Evolutionary conservation across 2,797 vertebrate species (phyloP).

Genomic region (Tolypeutes matacus): DNA sequence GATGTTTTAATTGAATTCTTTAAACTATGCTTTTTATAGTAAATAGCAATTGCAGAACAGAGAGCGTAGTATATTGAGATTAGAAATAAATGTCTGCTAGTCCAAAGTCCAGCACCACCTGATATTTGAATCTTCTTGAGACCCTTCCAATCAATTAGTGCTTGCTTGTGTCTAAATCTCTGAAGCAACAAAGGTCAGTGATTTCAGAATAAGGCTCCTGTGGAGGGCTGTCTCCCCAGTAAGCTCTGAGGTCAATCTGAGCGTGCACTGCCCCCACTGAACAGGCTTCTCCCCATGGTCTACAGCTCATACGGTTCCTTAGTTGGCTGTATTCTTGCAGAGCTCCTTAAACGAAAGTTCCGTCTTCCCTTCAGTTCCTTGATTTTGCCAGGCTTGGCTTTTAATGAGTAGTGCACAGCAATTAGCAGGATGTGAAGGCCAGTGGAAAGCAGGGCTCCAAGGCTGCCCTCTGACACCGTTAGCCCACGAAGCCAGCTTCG

Average conservation of each 20-base stretch:
- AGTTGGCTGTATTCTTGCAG: neutral
- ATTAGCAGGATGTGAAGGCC: slow-evolving; percentile 68
- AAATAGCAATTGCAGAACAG: neutral
- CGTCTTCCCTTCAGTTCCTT: slow-evolving; percentile 4
- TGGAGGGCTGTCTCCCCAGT: neutral
- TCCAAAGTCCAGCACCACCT: neutral
- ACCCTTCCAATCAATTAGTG: neutral
- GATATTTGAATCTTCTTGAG: neutral
- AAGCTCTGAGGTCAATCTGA: neutral
- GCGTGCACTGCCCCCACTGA: neutral
- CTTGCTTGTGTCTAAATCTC: neutral
- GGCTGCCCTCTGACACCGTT: slow-evolving; percentile 60
- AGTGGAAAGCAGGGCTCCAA: slow-evolving; percentile 29
- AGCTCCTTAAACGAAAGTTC: neutral
- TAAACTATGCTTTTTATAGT: neutral
- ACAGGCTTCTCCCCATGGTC: neutral
- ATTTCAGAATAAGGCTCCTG: neutral
- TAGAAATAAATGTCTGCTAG: neutral
- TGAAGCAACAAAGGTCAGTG: neutral
- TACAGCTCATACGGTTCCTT: neutral
- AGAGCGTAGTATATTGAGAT: neutral
- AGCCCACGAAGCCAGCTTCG: neutral
- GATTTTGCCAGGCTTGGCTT: slow-evolving; percentile 51
- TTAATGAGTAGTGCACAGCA: slow-evolving; percentile 22
- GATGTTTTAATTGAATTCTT: neutral